Base-by-base conservation (phyloP, 1,140 invertebrate genomes). In the Drosophila littoralis region DNA sequence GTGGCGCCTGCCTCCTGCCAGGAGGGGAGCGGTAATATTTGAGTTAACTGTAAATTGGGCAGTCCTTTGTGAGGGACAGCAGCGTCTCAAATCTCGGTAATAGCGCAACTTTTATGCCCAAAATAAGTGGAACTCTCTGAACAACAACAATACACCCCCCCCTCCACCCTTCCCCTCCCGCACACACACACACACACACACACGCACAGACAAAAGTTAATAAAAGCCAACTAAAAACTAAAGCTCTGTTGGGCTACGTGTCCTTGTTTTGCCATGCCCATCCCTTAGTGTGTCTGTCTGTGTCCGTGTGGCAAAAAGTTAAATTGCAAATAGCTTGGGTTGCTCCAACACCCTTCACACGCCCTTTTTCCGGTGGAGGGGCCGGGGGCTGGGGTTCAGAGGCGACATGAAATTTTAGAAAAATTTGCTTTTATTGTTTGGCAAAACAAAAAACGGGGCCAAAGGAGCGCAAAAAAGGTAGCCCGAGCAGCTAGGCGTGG, bases 181-280 rank as follows among this genome's bases (percentile, higher is more conserved):
- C 45, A 33, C 40, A 58, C 40, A 60, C 40, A 60, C 45, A 65
- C 50, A 52, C 57, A 60, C 15, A 61, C 28, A 55, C 42, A 63
- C 22, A 36, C 13, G 15, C 1, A 58, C 63, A 81, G 57, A 86
- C 83, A 88, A 86, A 88, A 86, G 83, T 86, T 86, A 86, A 86
- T 86, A 86, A 88, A 86, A 88, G 79, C 83, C 83, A 86, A 86
- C 83, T 79, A 88, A 88, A 86, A 86, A 86, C 83, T 86, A 86
- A 88, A 86, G 83, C 79, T 77, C 65, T 75, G 66, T 61, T 75
- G 57, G 71, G 75, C 71, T 82, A 86, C 82, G 82, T 86, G 82
- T 72, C 67, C 71, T 77, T 82, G 75, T 84, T 84, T 77, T 77
- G 32, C 50, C 75, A 54, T 51, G 63, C 66, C 75, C 66, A 66